A percentile compares a stretch with the other conserved stretches of the same genome.
Conservation (phyloP, 2,113 vertebrate species). For the Brachyhypopomus occidentalis region DNA sequence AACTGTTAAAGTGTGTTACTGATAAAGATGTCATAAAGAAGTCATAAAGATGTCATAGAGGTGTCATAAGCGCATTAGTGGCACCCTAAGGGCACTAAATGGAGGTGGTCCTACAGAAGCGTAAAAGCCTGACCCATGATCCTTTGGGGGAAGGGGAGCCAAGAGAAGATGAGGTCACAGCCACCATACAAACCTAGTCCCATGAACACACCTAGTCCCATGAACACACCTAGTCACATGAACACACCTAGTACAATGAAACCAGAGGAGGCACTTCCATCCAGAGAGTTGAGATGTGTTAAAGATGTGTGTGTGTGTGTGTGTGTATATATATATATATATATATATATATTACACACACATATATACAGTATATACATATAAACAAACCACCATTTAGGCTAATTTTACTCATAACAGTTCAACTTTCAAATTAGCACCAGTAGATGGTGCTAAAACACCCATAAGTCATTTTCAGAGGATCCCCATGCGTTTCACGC, state of each 20-base stretch:
- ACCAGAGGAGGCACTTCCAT: conserved; percentile 5
- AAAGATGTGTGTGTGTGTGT: too few relatives aligned
- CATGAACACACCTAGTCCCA: neutral
- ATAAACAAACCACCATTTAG: neutral
- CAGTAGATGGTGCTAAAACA: neutral
- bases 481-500: neutral
- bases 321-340: too few relatives aligned
- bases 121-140: neutral
- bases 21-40: conserved; percentile 1
- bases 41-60: conserved; percentile 28
- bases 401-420: neutral
- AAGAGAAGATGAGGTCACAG: conserved; percentile 43
- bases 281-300: neutral
- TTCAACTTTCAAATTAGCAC: neutral
- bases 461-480: neutral
- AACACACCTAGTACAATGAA: conserved; percentile 14
- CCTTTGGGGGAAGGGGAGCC: conserved; percentile 55
- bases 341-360: too few relatives aligned
- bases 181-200: conserved; percentile 26
- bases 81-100: conserved; percentile 2
- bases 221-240: too few relatives aligned
- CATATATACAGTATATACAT: neutral
- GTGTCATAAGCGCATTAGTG: conserved; percentile 18
- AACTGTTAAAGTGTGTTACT: neutral
- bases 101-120: neutral